A percentile compares a stretch with the other conserved stretches of the same genome.
Evolutionary conservation across 2,113 vertebrate species (phyloP).

Genomic region (Melozone crissalis): DNA sequence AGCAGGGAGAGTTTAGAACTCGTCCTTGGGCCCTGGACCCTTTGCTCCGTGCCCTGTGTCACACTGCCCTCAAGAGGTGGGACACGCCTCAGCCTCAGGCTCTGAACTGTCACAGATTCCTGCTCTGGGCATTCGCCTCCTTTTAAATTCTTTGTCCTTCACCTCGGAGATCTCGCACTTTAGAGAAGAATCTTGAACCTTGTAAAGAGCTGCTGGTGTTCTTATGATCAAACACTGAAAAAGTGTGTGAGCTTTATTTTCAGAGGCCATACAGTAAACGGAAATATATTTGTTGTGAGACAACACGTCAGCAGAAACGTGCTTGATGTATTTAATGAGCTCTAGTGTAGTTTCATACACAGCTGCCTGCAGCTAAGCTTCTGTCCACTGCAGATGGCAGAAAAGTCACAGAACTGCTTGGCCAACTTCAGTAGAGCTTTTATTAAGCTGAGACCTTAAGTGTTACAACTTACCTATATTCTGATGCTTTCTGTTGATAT

Average conservation of each 20-base stretch:
- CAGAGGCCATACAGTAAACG: slow-evolving; percentile 67
- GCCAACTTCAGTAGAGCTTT: neutral
- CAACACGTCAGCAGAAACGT: neutral
- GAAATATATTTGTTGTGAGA: slow-evolving; percentile 66
- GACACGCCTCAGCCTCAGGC: fast-evolving
- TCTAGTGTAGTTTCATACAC: neutral
- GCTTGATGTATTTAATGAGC: neutral
- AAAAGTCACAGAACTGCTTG: neutral
- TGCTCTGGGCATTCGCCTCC: neutral
- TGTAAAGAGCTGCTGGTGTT: slow-evolving; percentile 17
- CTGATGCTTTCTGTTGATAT: neutral
- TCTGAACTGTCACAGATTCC: neutral
- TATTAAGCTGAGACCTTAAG: neutral
- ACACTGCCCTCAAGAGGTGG: slow-evolving; percentile 31
- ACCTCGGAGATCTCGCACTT: neutral
- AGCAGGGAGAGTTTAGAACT: neutral
- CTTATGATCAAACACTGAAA: slow-evolving; percentile 56
- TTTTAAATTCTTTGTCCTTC: neutral
- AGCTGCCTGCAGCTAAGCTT: neutral
- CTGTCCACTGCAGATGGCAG: neutral
- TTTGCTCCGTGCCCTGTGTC: neutral
- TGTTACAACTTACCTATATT: neutral
- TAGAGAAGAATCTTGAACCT: neutral
- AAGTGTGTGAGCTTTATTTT: slow-evolving; percentile 68
- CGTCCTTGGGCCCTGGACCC: neutral